Percentiles rank a stretch among this genome's conserved stretches.
Evolutionary conservation across 2,888 invertebrate genomes (phyloP).

Genomic region (Drosophila fulvimacula): DNA sequence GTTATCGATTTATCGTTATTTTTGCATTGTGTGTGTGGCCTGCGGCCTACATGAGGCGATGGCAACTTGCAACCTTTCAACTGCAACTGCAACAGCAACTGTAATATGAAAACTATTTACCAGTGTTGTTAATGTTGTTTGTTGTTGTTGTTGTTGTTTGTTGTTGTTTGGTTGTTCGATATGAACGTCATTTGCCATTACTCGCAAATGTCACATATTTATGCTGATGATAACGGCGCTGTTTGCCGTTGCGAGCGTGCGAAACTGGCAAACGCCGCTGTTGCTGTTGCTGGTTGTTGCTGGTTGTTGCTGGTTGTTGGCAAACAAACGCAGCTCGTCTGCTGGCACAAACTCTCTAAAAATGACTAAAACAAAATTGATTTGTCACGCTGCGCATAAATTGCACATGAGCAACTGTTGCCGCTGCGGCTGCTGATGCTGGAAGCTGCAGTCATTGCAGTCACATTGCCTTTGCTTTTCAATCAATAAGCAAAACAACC

Average conservation of each 20-base stretch:
- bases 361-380: slow-evolving; percentile 70
- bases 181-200: slow-evolving; percentile 52
- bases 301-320: slow-evolving; percentile 37
- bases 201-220: slow-evolving; percentile 61
- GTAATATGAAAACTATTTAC: slow-evolving; percentile 47
- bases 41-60: slow-evolving; percentile 1
- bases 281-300: slow-evolving; percentile 9
- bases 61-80: slow-evolving; percentile 47
- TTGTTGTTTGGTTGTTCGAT: slow-evolving; percentile 33
- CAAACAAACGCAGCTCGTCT: slow-evolving; percentile 34
- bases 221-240: slow-evolving; percentile 70
- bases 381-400: slow-evolving; percentile 83
- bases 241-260: slow-evolving; percentile 63
- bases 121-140: slow-evolving; percentile 20
- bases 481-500: slow-evolving; percentile 74
- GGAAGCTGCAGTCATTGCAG: slow-evolving; percentile 55
- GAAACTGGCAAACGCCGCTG: slow-evolving; percentile 49
- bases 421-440: slow-evolving; percentile 21
- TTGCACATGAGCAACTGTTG: slow-evolving; percentile 75
- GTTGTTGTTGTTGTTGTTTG: slow-evolving; percentile 19
- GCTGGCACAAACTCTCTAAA: slow-evolving; percentile 59
- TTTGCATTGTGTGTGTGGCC: neutral
- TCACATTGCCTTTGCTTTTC: slow-evolving; percentile 56
- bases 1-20: neutral
- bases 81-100: slow-evolving; percentile 40